phyloP scores from a whole-genome alignment of 1,140 invertebrate genomes.

The Drosophila albomicans region DNA sequence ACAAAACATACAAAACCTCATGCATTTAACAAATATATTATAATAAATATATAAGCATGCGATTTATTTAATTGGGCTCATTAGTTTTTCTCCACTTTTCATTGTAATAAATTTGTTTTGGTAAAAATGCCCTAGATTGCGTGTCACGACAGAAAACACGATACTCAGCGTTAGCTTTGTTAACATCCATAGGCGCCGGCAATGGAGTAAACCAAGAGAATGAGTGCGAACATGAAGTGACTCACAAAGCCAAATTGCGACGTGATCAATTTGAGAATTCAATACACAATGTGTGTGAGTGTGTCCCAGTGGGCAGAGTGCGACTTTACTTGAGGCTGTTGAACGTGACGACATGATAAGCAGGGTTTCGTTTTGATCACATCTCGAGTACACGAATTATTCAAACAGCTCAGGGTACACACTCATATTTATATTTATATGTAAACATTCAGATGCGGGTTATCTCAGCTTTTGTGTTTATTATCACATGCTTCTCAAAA shows the following conservation, averaged over 20 bases:
- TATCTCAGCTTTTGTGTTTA: background rate
- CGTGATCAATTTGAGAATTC: slow-evolving; percentile 39
- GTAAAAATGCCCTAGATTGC: background rate
- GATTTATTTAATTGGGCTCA: background rate
- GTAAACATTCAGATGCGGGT: background rate
- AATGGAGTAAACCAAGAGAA: slow-evolving; percentile 3
- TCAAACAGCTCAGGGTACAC: background rate
- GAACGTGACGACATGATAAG: slow-evolving; percentile 36
- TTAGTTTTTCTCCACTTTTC: background rate
- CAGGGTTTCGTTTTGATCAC: slow-evolving; percentile 10
- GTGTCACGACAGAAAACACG: slow-evolving; percentile 4
- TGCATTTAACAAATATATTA: too few species aligned
- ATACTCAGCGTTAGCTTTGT: background rate
- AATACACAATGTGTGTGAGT: slow-evolving; percentile 15
- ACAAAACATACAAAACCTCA: too few species aligned
- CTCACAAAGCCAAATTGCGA: slow-evolving; percentile 20
- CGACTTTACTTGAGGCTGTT: background rate
- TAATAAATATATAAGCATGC: too few species aligned
- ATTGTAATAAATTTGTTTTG: background rate
- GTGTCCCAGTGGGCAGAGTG: slow-evolving; percentile 6
- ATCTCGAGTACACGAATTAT: slow-evolving; percentile 13
- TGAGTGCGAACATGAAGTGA: slow-evolving; percentile 25
- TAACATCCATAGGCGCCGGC: slow-evolving; percentile 4
- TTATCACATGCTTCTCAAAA: background rate
- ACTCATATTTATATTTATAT: background rate